Base-by-base conservation (phyloP, 1,140 invertebrate genomes). In the Aricia agestis region DNA sequence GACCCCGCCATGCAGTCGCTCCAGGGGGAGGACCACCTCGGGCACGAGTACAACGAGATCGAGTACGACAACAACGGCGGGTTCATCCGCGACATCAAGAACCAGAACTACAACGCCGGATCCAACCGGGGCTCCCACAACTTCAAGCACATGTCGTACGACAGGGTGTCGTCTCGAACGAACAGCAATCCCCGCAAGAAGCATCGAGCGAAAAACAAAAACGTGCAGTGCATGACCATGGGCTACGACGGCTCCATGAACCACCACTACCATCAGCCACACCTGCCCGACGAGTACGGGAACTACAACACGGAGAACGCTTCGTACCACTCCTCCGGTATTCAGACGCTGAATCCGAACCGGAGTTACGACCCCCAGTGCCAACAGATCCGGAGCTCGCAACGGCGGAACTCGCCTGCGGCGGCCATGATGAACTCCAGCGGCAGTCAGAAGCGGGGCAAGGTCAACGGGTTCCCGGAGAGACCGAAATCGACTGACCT, bases 401-500 rank as follows among this genome's bases (percentile, higher is more conserved):
- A 92, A 69, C 82, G 91, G 0, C 79, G 91, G 9, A 90, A 89
- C 84, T 90, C 93, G 65, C 86, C 88, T 66, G 83, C 92, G 0
- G 83, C 87, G 6, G 88, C 89, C 1, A 83, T 90, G 76, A 82
- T 87, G 1, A 92, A 90, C 71, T 91, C 89, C 6, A 91, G 89
- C 69, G 90, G 90, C 6, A 91, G 89, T 72, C 90, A 92, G 70
- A 92, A 92, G 69, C 82, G 90, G 6, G 88, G 90, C 6, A 92
- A 92, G 69, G 81, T 76, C 13, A 88, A 85, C 19, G 76, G 80
- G 0, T 89, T 87, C 69, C 87, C 91, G 5, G 90, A 91, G 32
- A 84, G 92, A 66, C 90, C 91, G 0, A 93, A 93, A 75, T 93
- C 92, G 11, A 93, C 93, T 41, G 93, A 94, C 74, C 74, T 92